Conservation (phyloP, 2,113 vertebrate species). For the Alligator sinensis region DNA sequence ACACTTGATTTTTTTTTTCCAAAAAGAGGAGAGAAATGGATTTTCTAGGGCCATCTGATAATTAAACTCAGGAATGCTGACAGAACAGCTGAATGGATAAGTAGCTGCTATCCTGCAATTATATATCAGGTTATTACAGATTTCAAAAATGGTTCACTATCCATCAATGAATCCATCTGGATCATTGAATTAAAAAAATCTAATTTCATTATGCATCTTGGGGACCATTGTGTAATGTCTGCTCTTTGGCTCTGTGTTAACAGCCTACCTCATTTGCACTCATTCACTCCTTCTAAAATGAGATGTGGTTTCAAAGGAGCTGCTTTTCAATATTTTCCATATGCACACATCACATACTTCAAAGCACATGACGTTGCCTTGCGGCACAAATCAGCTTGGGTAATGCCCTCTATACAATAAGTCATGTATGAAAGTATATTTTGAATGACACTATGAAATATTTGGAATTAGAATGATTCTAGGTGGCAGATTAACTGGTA, state of each 20-base stretch:
- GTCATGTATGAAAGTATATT: not conserved
- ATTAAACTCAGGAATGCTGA: constrained; percentile 65
- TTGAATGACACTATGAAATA: not conserved
- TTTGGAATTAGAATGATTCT: not conserved
- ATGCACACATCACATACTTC: not conserved
- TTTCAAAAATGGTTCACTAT: constrained; percentile 51
- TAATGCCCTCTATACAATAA: not conserved
- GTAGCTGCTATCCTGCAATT: constrained; percentile 64
- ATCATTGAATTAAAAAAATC: constrained; percentile 1
- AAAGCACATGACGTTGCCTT: not conserved
- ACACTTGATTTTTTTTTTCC: constrained; percentile 58
- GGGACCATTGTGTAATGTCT: not conserved
- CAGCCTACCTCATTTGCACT: constrained; percentile 16
- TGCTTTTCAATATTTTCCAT: constrained; percentile 6
- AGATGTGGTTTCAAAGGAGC: constrained; percentile 33
- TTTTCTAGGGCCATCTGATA: constrained; percentile 66
- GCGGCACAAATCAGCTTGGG: not conserved
- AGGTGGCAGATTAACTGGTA: not conserved
- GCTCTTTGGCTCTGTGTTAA: constrained; percentile 22
- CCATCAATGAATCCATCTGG: constrained; percentile 27
- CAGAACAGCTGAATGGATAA: constrained; percentile 68
- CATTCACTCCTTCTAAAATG: constrained; percentile 1
- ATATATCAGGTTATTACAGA: constrained; percentile 48
- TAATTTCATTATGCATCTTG: constrained; percentile 17
- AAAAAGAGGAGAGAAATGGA: constrained; percentile 61